phyloP scores from a whole-genome alignment of 2,888 invertebrate species.

The Trachelus tabidus region DNA sequence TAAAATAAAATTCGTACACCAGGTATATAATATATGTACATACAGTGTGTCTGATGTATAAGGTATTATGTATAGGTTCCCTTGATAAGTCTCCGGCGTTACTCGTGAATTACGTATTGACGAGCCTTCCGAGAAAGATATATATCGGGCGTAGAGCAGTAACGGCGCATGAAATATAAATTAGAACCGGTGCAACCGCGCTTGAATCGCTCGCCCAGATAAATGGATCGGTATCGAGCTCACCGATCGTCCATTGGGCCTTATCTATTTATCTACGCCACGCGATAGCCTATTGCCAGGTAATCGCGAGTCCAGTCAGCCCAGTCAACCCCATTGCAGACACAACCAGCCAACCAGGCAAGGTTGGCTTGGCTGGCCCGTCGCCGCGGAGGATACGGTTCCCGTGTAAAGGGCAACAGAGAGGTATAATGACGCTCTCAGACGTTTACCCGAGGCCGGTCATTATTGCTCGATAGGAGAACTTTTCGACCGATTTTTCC shows the following conservation, averaged over 20 bases:
- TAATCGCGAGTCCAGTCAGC: not conserved
- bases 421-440: constrained; percentile 36
- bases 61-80: not conserved
- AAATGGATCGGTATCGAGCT: not conserved
- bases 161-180: constrained; percentile 34
- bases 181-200: constrained; percentile 24
- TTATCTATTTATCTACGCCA: not conserved
- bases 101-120: not conserved
- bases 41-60: not conserved
- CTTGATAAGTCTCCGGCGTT: not conserved
- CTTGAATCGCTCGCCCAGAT: not conserved
- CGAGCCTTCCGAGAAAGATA: not conserved
- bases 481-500: not conserved
- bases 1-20: not conserved
- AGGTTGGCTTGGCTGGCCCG: not conserved
- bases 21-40: not conserved
- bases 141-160: not conserved
- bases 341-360: not conserved
- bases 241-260: not conserved
- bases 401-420: constrained; percentile 32
- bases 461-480: constrained; percentile 28
- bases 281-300: not conserved
- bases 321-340: not conserved
- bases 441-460: constrained; percentile 35
- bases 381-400: not conserved